These are phyloP conservation scores for Battus philenor DNA, from an alignment of 1,140 invertebrate species.

Conservation along the genomic window DNA sequence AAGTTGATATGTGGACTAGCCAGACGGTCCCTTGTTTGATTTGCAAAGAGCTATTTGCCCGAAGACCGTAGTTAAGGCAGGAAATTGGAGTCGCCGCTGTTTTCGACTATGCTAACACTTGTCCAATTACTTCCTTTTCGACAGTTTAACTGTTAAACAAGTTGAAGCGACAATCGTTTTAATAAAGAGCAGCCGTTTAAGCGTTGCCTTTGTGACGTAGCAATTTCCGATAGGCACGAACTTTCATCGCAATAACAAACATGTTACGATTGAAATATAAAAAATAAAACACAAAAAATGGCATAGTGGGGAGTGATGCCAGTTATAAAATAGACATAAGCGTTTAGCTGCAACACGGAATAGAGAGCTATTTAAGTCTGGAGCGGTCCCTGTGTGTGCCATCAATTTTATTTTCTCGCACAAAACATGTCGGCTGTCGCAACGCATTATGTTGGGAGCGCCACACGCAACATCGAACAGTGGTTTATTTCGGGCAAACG, in stretches of 20 bases:
- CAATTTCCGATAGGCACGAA: slow-evolving; percentile 50
- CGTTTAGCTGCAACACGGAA: slow-evolving; percentile 64
- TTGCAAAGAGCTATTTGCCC: slow-evolving; percentile 72
- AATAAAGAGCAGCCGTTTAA: slow-evolving; percentile 38
- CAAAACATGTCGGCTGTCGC: slow-evolving; percentile 74
- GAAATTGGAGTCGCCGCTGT: slow-evolving; percentile 58
- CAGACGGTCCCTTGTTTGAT: slow-evolving; percentile 71
- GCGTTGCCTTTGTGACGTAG: slow-evolving; percentile 36
- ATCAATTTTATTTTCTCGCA: slow-evolving; percentile 76
- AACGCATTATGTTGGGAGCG: slow-evolving; percentile 68
- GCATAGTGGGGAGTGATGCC: slow-evolving; percentile 42
- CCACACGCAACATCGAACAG: slow-evolving; percentile 66
- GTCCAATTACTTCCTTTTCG: slow-evolving; percentile 63
- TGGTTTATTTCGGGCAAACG: slow-evolving; percentile 69
- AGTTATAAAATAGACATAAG: slow-evolving; percentile 71
- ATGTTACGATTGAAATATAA: slow-evolving; percentile 42
- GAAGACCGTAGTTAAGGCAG: slow-evolving; percentile 58
- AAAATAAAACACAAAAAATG: slow-evolving; percentile 42
- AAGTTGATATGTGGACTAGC: slow-evolving; percentile 71
- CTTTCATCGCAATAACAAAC: slow-evolving; percentile 56
- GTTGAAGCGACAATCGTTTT: slow-evolving; percentile 47
- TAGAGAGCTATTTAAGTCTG: slow-evolving; percentile 69
- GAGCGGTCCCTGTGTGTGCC: slow-evolving; percentile 60
- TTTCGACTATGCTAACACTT: slow-evolving; percentile 57
- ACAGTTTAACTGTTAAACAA: slow-evolving; percentile 48